phyloP scores from a whole-genome alignment of 2,797 vertebrate species.

The Syngnathus rostellatus region DNA sequence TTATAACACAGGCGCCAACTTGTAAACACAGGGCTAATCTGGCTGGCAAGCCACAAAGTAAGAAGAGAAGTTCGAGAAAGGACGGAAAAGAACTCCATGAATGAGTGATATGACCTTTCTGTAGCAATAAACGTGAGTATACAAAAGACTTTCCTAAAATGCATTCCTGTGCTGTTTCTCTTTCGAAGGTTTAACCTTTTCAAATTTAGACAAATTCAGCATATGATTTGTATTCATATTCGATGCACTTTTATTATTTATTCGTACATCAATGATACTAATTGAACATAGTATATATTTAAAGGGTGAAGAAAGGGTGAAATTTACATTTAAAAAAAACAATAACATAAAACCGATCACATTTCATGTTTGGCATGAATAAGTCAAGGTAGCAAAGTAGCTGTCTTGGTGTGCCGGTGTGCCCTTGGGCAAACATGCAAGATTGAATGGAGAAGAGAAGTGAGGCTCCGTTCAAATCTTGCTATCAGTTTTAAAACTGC shows the following conservation, averaged over 20 bases:
- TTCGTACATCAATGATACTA: not conserved
- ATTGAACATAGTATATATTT: no score
- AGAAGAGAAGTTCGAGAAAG: slow-evolving; percentile 60
- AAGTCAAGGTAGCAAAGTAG: no score
- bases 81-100: slow-evolving; percentile 58
- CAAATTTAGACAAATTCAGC: slow-evolving; percentile 13
- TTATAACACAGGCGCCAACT: slow-evolving; percentile 63
- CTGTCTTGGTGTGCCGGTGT: no score
- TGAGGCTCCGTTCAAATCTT: no score
- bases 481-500: no score
- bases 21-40: slow-evolving; percentile 64
- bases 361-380: no score
- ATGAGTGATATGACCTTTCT: slow-evolving; percentile 73
- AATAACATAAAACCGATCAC: no score
- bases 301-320: no score
- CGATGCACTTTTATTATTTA: not conserved
- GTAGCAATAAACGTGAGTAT: slow-evolving; percentile 68
- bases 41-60: slow-evolving; percentile 53
- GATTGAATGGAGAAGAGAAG: no score
- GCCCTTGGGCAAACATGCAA: no score
- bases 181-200: slow-evolving; percentile 37
- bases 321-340: no score
- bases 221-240: not conserved
- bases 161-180: slow-evolving; percentile 51
- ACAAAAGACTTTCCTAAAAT: slow-evolving; percentile 59